These are phyloP conservation scores for Pangasius krempfi DNA, from an alignment of 2,797 vertebrate genomes.

Conservation along the genomic window DNA sequence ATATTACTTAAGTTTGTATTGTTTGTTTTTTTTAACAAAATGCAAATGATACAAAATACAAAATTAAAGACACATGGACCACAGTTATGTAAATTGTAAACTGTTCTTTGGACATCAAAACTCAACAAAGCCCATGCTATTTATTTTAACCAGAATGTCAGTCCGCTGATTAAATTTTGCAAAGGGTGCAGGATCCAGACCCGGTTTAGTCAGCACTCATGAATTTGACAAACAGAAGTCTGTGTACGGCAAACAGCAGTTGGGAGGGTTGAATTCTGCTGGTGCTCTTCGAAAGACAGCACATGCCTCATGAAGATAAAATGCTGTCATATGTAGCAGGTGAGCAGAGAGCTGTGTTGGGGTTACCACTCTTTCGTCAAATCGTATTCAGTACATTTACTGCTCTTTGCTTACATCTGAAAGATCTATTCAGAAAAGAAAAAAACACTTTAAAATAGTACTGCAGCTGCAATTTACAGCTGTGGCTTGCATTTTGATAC, in stretches of 20 bases:
- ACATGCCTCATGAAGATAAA: constrained; percentile 15
- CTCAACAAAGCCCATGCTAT: background rate
- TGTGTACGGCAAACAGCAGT: constrained; percentile 3
- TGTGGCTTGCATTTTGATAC: constrained; percentile 23
- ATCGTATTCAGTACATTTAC: background rate
- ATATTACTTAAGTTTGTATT: background rate
- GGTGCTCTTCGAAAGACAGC: background rate
- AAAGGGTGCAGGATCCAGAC: background rate
- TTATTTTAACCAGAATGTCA: constrained; percentile 1
- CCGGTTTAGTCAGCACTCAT: constrained; percentile 47
- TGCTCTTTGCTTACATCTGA: background rate
- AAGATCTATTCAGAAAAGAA: constrained; percentile 30
- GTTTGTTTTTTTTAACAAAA: background rate
- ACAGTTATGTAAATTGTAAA: background rate
- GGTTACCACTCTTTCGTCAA: constrained; percentile 20
- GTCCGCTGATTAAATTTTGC: background rate
- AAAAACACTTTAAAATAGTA: constrained; percentile 12
- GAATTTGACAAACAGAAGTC: background rate
- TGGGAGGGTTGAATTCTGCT: background rate
- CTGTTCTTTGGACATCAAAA: background rate
- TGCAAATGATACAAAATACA: no score
- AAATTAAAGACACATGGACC: background rate
- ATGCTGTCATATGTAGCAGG: constrained; percentile 59
- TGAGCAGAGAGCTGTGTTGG: constrained; percentile 64
- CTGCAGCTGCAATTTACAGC: constrained; percentile 42